Evolutionary conservation across 2,797 vertebrate genomes (phyloP), one percentile per base, ranked within the genome.

Genomic region (Sebastolobus alascanus): DNA sequence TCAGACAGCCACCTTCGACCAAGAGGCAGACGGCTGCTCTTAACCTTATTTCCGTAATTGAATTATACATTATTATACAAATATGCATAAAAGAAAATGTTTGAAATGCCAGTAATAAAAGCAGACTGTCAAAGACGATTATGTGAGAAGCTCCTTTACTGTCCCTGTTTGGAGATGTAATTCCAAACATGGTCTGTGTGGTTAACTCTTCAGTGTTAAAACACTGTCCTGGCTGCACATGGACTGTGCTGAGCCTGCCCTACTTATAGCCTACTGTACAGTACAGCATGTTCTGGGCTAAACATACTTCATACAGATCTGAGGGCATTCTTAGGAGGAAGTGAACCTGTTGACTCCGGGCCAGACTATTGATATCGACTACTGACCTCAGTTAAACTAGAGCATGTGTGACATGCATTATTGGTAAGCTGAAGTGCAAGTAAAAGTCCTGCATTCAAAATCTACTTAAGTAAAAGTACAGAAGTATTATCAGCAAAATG

Each of bases 31-130:
- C 27, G 43, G 75, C 35, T 84, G 70, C 52, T 72, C 69, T 82
- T 80, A 75, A 78, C 60, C 82, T 90, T 59, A 68, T 80, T 86
- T 74, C 56, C 2, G 43, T 84, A 82, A 87, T 65, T 80, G 38
- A 87, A 86, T 86, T 86, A 90, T 50, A 73, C 43, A 46, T 6
- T 14, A 46, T 46, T 46, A 46, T 46, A 46, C 37, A 35, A 46
- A 22, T 10, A 6, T 13, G 1, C 7, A 1, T n/a, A 1, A 22
- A 25, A 31, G 35, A 35, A 18, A 59, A 68, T 37, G 25, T 54
- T 38, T 56, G 35, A 75, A 31, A 65, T 38, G 3, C 4, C 2
- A 8, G 60, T 8, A 43, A 68, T 70, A 20, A 65, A 33, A 6
- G 22, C 20, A 55, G n/a, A 27, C 14, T 11, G 29, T 46, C 16